A percentile compares a stretch with the other conserved stretches of the same genome.
phyloP scores from a whole-genome alignment of 2,888 invertebrate species.

The Lymantria dispar region DNA sequence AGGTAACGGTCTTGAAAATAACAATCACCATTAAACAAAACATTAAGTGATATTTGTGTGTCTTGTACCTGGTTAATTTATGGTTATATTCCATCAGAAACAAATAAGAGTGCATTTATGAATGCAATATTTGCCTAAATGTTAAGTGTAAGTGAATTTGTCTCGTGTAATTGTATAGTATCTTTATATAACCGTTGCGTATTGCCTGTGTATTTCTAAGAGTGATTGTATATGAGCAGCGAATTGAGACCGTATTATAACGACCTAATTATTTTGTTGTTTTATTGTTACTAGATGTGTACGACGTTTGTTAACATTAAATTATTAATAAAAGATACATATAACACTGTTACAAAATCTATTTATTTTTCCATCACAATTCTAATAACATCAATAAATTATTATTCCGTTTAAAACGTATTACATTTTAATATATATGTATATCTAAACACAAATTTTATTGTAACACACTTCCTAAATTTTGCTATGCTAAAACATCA shows the following conservation, averaged over 20 bases:
- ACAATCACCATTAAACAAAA: constrained; percentile 31
- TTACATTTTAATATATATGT: no score
- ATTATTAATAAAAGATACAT: constrained; percentile 32
- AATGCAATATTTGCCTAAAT: no score
- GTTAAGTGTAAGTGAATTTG: no score
- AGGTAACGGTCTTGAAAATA: constrained; percentile 20
- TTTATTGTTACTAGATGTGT: constrained; percentile 55
- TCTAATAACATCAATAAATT: constrained; percentile 6
- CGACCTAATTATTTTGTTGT: constrained; percentile 12
- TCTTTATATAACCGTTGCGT: constrained; percentile 9
- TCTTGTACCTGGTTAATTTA: constrained; percentile 26
- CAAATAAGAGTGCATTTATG: background rate
- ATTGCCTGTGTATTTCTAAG: constrained; percentile 18
- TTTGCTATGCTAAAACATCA: no score
- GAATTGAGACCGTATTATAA: constrained; percentile 15
- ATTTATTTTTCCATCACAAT: constrained; percentile 27
- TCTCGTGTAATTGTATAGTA: constrained; percentile 6
- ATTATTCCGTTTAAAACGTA: no score
- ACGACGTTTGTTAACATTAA: constrained; percentile 39
- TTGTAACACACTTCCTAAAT: no score
- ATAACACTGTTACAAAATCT: constrained; percentile 16
- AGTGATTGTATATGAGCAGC: constrained; percentile 10
- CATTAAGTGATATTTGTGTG: constrained; percentile 7
- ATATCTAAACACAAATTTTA: no score
- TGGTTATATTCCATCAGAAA: background rate